Base-by-base conservation (phyloP, 1,140 invertebrate species). In the Atta cephalotes region DNA sequence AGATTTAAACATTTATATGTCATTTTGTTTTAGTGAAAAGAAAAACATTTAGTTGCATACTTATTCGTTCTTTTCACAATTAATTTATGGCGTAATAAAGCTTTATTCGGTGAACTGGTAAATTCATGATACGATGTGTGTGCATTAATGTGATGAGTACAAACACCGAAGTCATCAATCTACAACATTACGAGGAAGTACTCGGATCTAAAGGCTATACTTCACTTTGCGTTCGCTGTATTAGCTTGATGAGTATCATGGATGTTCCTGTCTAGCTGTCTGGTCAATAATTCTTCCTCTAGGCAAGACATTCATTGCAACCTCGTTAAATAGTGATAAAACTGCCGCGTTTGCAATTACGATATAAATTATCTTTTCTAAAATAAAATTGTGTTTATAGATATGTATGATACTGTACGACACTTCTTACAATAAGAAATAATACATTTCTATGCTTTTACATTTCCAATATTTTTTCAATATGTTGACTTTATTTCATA, bases 91-190 rank as follows among this genome's bases (percentile, higher is more conserved):
- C 14, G 25, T 74, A 81, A 86, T 76, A 63, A 89, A 88, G 45
- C 76, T 65, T 63, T 53, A 70, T 87, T 84, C 77, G 78, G 66
- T 58, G 62, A 78, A 21, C 63, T 68, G 28, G 80, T 66, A 81
- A 31, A 82, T 77, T 74, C 25, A 58, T 71, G 80, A 90, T 90
- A 85, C 63, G 79, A 56, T 62, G 78, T 85, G 28, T 62, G 70
- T 31, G 12, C 80, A 60, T 58, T 63, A 90, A 80, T 63, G n/a
- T 51, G 76, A 88, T 80, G 86, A 85, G 79, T 80, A 53, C 70
- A 85, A 88, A 90, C 79, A 87, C 81, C 79, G 25, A 70, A 90
- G 63, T 86, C 89, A 90, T 86, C 81, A 86, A 88, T 90, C 85
- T 56, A 77, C 45, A 65, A 65, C 80, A 89, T 89, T 90, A 90